Percentiles rank a stretch among this genome's conserved stretches.
These are phyloP conservation scores for Hemicrepidius hirtus DNA, from an alignment of 2,888 invertebrate species.

Conservation along the genomic window DNA sequence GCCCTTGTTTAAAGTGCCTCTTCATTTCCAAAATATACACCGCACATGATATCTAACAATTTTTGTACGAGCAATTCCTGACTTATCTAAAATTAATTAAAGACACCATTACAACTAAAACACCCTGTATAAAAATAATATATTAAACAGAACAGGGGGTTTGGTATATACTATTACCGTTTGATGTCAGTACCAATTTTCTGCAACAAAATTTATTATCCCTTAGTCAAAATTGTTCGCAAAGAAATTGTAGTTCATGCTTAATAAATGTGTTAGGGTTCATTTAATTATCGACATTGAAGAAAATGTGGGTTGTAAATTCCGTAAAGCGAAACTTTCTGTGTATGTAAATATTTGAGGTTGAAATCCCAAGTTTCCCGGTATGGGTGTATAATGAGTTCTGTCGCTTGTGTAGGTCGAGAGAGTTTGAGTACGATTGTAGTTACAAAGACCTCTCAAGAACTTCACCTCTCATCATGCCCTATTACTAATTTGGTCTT, in stretches of 20 bases:
- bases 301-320: slow-evolving; percentile 40
- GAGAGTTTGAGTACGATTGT: slow-evolving; percentile 43
- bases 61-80: no score
- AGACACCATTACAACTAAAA: no score
- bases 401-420: slow-evolving; percentile 35
- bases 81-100: no score
- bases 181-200: no score
- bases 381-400: slow-evolving; percentile 45
- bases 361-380: slow-evolving; percentile 40
- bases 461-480: slow-evolving; percentile 46
- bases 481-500: slow-evolving; percentile 49
- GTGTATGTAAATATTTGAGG: slow-evolving; percentile 44
- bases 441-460: slow-evolving; percentile 49
- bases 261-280: slow-evolving; percentile 22
- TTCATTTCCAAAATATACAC: no score
- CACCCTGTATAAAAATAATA: no score
- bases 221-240: slow-evolving; percentile 18
- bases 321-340: slow-evolving; percentile 33
- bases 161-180: no score
- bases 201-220: background rate
- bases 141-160: no score
- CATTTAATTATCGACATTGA: slow-evolving; percentile 31
- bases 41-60: no score
- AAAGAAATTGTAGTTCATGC: background rate
- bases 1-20: no score